Percentiles rank a stretch among this genome's conserved stretches.
These are phyloP conservation scores for Sebastes oblongus DNA, from an alignment of 2,797 vertebrate genomes.

Conservation along the genomic window DNA sequence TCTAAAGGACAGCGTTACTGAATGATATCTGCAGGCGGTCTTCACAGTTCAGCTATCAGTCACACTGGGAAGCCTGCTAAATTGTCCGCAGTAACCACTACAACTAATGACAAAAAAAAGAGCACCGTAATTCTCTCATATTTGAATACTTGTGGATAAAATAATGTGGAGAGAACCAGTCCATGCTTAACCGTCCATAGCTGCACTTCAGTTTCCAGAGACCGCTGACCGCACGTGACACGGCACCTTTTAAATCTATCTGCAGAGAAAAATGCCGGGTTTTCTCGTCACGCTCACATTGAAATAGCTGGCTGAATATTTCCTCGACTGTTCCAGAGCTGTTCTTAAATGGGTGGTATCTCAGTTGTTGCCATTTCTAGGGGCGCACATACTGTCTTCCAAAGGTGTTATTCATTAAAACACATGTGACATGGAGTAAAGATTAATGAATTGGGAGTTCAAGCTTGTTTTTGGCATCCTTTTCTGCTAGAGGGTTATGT, in stretches of 20 bases:
- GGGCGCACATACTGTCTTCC: neutral
- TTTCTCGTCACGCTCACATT: conserved; percentile 19
- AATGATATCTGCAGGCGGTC: neutral
- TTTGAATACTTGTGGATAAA: neutral
- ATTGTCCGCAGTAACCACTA: neutral
- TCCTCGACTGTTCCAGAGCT: conserved; percentile 19
- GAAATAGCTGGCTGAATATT: conserved; percentile 38
- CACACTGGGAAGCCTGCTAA: neutral
- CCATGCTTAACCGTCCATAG: conserved; percentile 7
- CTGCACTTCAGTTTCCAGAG: conserved; percentile 27
- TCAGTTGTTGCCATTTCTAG: conserved; percentile 21
- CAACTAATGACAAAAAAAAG: neutral
- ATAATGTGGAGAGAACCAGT: neutral
- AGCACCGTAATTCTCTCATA: neutral
- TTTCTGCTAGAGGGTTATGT: neutral
- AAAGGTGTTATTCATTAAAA: conserved; percentile 13
- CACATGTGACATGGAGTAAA: neutral
- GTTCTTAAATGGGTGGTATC: conserved; percentile 10
- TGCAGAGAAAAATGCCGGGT: conserved; percentile 25
- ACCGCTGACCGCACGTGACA: conserved; percentile 40
- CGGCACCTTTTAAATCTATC: conserved; percentile 43
- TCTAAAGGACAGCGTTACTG: neutral
- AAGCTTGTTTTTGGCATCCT: neutral
- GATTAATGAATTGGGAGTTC: neutral
- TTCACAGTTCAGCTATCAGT: neutral